phyloP scores from a whole-genome alignment of 2,797 vertebrate genomes.

The Malurus splendens region DNA sequence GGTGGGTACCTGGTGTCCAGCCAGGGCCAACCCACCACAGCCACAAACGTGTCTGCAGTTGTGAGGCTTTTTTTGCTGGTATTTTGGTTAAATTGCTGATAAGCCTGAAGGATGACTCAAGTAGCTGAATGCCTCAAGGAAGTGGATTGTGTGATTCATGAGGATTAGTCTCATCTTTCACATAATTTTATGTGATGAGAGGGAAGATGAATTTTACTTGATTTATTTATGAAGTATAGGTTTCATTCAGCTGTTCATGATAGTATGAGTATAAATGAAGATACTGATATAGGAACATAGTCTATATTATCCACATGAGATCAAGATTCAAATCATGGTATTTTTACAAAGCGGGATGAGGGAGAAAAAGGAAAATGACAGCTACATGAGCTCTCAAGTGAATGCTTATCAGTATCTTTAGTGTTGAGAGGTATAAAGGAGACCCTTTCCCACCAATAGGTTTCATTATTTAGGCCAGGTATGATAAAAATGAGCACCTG shows the following conservation, averaged over 20 bases:
- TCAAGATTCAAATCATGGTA: background rate
- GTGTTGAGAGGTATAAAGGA: background rate
- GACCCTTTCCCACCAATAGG: background rate
- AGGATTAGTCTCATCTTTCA: background rate
- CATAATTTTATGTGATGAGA: background rate
- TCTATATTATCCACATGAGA: background rate
- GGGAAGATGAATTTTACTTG: background rate
- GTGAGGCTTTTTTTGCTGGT: background rate
- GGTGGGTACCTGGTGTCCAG: background rate
- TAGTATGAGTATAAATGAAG: background rate
- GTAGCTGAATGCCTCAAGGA: background rate
- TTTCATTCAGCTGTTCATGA: background rate
- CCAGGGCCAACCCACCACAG: background rate
- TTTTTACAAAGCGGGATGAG: background rate
- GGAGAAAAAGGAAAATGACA: background rate
- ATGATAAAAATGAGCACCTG: background rate
- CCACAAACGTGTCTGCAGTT: rapidly evolving
- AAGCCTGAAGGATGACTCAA: background rate
- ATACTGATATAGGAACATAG: background rate
- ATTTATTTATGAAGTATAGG: background rate
- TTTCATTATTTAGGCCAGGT: background rate
- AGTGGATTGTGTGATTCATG: background rate
- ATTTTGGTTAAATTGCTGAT: background rate
- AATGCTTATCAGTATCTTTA: background rate
- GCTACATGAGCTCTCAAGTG: background rate